Evolutionary conservation across 1,140 invertebrate genomes (phyloP).

Genomic region (Planococcus citri): DNA sequence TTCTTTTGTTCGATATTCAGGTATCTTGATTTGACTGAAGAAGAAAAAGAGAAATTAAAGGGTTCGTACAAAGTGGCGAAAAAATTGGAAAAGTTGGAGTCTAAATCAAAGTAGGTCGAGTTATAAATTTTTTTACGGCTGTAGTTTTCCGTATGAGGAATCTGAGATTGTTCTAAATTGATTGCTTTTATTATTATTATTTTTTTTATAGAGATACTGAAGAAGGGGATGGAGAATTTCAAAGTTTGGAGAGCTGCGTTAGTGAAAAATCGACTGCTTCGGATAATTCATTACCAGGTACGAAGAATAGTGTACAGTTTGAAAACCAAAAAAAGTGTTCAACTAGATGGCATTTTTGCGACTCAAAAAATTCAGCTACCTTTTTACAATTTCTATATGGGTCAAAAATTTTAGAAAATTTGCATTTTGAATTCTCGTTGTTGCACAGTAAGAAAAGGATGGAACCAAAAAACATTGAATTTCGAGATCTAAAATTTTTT

Average conservation of each 20-base stretch:
- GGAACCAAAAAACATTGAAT: too few species aligned
- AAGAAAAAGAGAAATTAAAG: slow-evolving; percentile 83
- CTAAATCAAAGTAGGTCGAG: slow-evolving; percentile 43
- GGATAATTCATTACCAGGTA: slow-evolving; percentile 48
- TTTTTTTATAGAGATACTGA: slow-evolving; percentile 39
- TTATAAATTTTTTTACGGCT: background rate
- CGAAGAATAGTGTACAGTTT: slow-evolving; percentile 13
- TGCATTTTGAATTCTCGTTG: too few species aligned
- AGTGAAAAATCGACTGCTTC: slow-evolving; percentile 38
- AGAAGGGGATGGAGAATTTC: slow-evolving; percentile 54
- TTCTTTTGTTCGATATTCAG: slow-evolving; percentile 32
- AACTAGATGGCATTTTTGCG: too few species aligned
- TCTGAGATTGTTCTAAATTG: too few species aligned
- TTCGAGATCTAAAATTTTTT: too few species aligned
- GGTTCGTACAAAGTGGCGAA: slow-evolving; percentile 84
- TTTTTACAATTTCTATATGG: too few species aligned
- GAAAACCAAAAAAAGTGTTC: too few species aligned
- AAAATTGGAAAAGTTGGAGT: slow-evolving; percentile 81
- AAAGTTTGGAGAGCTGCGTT: slow-evolving; percentile 60
- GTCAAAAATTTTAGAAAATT: too few species aligned
- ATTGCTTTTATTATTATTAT: slow-evolving; percentile 45
- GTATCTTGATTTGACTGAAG: slow-evolving; percentile 82
- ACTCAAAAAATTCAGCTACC: too few species aligned
- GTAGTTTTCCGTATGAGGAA: too few species aligned
- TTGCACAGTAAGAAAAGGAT: too few species aligned